These are phyloP conservation scores for Scrobipalpa costella DNA, from an alignment of 2,888 invertebrate genomes.

Conservation along the genomic window DNA sequence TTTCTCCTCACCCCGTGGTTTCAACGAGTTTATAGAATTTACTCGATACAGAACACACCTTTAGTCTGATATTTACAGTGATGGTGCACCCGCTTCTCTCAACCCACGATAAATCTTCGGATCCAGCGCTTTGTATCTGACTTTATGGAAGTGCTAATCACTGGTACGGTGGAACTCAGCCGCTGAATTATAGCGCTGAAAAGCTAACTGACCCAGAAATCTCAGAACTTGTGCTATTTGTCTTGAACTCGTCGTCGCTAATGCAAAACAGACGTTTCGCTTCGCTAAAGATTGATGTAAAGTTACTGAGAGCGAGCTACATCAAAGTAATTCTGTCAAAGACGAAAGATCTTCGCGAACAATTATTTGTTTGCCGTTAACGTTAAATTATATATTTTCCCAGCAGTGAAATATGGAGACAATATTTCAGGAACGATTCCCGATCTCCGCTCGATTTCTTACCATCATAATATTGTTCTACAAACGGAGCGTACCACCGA, in stretches of 20 bases:
- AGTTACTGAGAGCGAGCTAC: constrained; percentile 16
- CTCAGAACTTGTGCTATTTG: constrained; percentile 34
- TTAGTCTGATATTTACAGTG: constrained; percentile 68
- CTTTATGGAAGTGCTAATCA: constrained; percentile 64
- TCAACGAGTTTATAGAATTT: constrained; percentile 9
- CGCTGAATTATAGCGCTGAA: constrained; percentile 38
- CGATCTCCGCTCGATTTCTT: constrained; percentile 22
- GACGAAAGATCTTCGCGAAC: constrained; percentile 5
- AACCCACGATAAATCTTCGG: constrained; percentile 61
- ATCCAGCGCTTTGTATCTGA: constrained; percentile 61
- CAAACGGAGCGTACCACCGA: constrained; percentile 37
- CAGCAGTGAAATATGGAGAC: background rate
- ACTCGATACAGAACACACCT: constrained; percentile 22
- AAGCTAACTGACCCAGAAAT: constrained; percentile 39
- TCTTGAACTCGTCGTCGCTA: constrained; percentile 26
- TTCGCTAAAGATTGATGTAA: constrained; percentile 27
- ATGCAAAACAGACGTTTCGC: constrained; percentile 26
- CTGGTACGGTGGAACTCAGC: constrained; percentile 35
- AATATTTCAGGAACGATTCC: constrained; percentile 8
- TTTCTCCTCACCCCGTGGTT: background rate
- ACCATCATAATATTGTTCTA: constrained; percentile 44
- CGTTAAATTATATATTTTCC: background rate
- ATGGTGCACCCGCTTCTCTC: constrained; percentile 57
- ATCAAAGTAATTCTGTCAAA: constrained; percentile 25
- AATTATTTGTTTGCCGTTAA: constrained; percentile 14